Evolutionary conservation across 1,140 invertebrate species (phyloP).

Genomic region (Probaryconus sp.): DNA sequence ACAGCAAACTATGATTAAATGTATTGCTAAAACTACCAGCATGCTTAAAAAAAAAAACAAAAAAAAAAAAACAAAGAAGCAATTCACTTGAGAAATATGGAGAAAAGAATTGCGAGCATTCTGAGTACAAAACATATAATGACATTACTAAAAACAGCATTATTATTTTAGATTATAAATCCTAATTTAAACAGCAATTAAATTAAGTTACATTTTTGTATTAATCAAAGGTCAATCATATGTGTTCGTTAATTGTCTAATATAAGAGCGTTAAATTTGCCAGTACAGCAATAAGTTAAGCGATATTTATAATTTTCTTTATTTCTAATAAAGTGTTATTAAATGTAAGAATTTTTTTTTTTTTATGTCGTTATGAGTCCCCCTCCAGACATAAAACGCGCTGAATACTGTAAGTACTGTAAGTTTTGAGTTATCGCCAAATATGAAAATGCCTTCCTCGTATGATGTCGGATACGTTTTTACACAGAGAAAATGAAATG

Average conservation of each 20-base stretch:
- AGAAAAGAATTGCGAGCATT: slow-evolving; percentile 39
- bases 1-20: not conserved
- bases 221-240: slow-evolving; percentile 24
- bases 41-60: not conserved
- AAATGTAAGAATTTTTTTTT: slow-evolving; percentile 31
- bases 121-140: slow-evolving; percentile 45
- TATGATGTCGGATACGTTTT: slow-evolving; percentile 25
- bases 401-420: slow-evolving; percentile 62
- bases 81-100: slow-evolving; percentile 7
- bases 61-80: not conserved
- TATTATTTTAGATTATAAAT: slow-evolving; percentile 21
- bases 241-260: slow-evolving; percentile 25
- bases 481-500: too few relatives aligned
- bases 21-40: slow-evolving; percentile 17
- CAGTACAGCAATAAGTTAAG: slow-evolving; percentile 52
- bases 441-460: slow-evolving; percentile 7
- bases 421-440: slow-evolving; percentile 32
- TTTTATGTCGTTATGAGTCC: slow-evolving; percentile 42
- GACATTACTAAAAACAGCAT: slow-evolving; percentile 19
- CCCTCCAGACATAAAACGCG: slow-evolving; percentile 58
- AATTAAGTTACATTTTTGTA: not conserved
- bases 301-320: slow-evolving; percentile 1
- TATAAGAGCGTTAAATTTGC: slow-evolving; percentile 12
- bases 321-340: slow-evolving; percentile 1
- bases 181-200: slow-evolving; percentile 2